These are phyloP conservation scores for Leptinotarsa tumamoca DNA, from an alignment of 2,888 invertebrate species.

Conservation along the genomic window DNA sequence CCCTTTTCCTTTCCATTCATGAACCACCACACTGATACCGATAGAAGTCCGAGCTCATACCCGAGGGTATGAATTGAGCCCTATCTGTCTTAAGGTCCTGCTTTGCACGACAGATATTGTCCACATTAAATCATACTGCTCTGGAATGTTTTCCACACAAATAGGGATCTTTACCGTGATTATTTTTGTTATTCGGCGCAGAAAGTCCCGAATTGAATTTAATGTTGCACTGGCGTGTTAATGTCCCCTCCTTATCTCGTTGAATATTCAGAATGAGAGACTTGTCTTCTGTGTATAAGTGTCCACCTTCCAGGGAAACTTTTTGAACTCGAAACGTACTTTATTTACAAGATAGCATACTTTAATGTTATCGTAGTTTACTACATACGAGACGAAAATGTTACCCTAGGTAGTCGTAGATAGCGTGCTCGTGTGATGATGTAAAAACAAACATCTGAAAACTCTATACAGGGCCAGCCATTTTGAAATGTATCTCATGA, in stretches of 20 bases:
- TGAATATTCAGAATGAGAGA: slow-evolving; percentile 15
- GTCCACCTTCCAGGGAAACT: not conserved
- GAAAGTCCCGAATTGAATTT: slow-evolving; percentile 20
- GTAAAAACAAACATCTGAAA: not conserved
- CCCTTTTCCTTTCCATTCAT: slow-evolving; percentile 14
- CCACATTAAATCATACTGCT: slow-evolving; percentile 40
- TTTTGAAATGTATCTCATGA: not conserved
- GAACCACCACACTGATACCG: slow-evolving; percentile 25
- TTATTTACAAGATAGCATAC: not conserved
- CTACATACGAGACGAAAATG: slow-evolving; percentile 21
- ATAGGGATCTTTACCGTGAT: slow-evolving; percentile 19
- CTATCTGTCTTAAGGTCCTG: slow-evolving; percentile 32
- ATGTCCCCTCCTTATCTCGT: slow-evolving; percentile 5
- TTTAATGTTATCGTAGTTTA: not conserved
- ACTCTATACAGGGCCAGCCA: not conserved
- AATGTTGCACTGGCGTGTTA: slow-evolving; percentile 8
- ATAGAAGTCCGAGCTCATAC: slow-evolving; percentile 3
- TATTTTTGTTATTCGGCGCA: slow-evolving; percentile 18
- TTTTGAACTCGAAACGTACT: not conserved
- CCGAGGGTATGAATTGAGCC: slow-evolving; percentile 13
- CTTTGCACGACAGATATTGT: slow-evolving; percentile 38
- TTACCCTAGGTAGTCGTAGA: slow-evolving; percentile 6
- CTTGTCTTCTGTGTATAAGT: not conserved
- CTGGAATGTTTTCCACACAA: slow-evolving; percentile 31
- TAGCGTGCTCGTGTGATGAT: not conserved